Base-by-base conservation (phyloP, 2,888 invertebrate species). In the Tanytarsus gracilentus region DNA sequence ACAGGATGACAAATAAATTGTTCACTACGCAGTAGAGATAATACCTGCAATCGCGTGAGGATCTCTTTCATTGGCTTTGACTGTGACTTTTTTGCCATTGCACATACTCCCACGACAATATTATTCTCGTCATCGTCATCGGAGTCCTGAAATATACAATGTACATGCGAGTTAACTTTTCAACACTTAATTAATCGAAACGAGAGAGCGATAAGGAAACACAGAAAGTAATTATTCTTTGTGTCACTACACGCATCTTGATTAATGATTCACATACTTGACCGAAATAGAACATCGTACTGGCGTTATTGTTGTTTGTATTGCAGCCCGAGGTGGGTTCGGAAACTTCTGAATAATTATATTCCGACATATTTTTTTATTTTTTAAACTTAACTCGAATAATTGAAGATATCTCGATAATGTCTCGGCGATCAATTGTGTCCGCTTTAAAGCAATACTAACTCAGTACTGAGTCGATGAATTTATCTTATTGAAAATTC, bases 31-130 rank as follows among this genome's bases (percentile, higher is more conserved):
- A 52, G 33, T 30, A 9, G 16, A 26, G 23, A 8, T 23, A 4
- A 9, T 39, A 39, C 55, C 68, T 94, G 88, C 62, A 99, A 82
- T 33, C 98, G 81, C 1, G 90, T 92, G 62, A 99, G 81, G 68
- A 99, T 99, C 76, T 98, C 98, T 71, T 90, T 90, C 99, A 99
- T 99, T 11, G 99, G 99, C 75, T 97, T 98, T 65, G 97, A 96
- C 71, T 94, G 91, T 33, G 97, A 95, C 76, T 99, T 99, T 77
- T 99, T 98, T 69, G 92, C 89, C 99, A 99, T 99, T 66, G 99
- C 98, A 79, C 99, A 99, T 62, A 99, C 88, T 64, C 99, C 99
- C 68, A 99, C 95, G 71, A 95, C 82, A 67, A 99, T 94, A 70
- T 95, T 59, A 26, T 36, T 16, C 8, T 7, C 6, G 9, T 26